These are phyloP conservation scores for Julus scanicus DNA, from an alignment of 2,888 invertebrate genomes.

Conservation along the genomic window DNA sequence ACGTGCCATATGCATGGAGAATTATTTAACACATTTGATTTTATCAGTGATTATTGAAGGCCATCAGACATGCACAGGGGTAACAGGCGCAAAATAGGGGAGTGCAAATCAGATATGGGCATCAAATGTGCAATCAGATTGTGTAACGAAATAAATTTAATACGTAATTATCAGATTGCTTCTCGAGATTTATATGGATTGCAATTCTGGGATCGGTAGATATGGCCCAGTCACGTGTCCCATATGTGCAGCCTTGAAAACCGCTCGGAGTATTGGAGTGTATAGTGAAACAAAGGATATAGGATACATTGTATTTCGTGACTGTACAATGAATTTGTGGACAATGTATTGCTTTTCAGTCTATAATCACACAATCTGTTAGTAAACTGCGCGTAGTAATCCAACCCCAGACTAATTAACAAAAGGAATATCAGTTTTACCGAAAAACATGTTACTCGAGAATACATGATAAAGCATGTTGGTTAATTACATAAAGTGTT, in stretches of 20 bases:
- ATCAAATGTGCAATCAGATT: conserved; percentile 15
- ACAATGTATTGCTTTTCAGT: neutral
- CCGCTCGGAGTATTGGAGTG: neutral
- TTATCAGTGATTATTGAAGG: neutral
- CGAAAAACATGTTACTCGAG: too few species aligned
- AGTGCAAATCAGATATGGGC: neutral
- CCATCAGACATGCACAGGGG: neutral
- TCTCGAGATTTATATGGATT: neutral
- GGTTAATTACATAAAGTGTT: too few species aligned
- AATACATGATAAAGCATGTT: too few species aligned
- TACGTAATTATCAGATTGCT: conserved; percentile 36
- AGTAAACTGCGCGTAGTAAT: too few species aligned
- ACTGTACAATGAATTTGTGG: neutral
- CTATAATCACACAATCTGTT: too few species aligned
- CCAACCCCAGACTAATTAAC: too few species aligned
- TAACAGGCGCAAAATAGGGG: neutral
- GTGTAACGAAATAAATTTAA: conserved; percentile 23
- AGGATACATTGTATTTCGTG: too few species aligned
- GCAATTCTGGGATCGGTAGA: neutral
- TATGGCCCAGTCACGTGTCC: neutral
- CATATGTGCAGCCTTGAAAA: conserved; percentile 16
- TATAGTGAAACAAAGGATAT: neutral
- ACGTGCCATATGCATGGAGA: conserved; percentile 22
- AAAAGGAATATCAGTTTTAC: too few species aligned
- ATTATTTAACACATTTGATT: conserved; percentile 21